Evolutionary conservation across 2,888 invertebrate species (phyloP).

Genomic region (Crioceris asparagi): DNA sequence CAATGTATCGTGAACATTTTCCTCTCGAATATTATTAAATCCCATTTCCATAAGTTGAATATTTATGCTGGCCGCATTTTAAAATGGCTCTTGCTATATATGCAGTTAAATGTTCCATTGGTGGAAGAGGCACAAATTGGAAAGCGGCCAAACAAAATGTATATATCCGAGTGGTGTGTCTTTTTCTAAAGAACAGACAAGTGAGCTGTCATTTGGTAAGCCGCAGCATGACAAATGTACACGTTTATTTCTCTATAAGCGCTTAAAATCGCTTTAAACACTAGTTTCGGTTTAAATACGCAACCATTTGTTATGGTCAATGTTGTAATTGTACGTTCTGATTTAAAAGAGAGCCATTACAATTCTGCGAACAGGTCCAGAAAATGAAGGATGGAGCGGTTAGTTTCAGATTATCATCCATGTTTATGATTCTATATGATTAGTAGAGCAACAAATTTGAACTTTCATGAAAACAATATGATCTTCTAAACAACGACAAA

Average conservation of each 20-base stretch:
- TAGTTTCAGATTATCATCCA: too few species aligned
- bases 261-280: slow-evolving; percentile 12
- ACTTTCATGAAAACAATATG: too few species aligned
- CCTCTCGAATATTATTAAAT: slow-evolving; percentile 22
- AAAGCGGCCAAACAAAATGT: slow-evolving; percentile 28
- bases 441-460: too few species aligned
- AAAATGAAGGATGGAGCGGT: too few species aligned
- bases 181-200: slow-evolving; percentile 23
- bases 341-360: too few species aligned
- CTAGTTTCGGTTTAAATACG: too few species aligned
- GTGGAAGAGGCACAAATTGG: slow-evolving; percentile 27
- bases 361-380: too few species aligned
- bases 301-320: too few species aligned
- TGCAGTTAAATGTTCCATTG: slow-evolving; percentile 24
- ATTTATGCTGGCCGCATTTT: slow-evolving; percentile 23
- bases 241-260: slow-evolving; percentile 29
- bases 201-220: slow-evolving; percentile 16
- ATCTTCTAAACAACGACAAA: too few species aligned
- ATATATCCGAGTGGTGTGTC: slow-evolving; percentile 15
- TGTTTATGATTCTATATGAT: too few species aligned
- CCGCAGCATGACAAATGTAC: slow-evolving; percentile 30
- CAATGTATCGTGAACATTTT: slow-evolving; percentile 17
- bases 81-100: slow-evolving; percentile 21
- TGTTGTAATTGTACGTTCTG: too few species aligned
- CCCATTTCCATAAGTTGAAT: slow-evolving; percentile 24